Evolutionary conservation across 2,797 vertebrate genomes (phyloP), one percentile per base, ranked within the genome.

Genomic region (Ceyx erithaca): DNA sequence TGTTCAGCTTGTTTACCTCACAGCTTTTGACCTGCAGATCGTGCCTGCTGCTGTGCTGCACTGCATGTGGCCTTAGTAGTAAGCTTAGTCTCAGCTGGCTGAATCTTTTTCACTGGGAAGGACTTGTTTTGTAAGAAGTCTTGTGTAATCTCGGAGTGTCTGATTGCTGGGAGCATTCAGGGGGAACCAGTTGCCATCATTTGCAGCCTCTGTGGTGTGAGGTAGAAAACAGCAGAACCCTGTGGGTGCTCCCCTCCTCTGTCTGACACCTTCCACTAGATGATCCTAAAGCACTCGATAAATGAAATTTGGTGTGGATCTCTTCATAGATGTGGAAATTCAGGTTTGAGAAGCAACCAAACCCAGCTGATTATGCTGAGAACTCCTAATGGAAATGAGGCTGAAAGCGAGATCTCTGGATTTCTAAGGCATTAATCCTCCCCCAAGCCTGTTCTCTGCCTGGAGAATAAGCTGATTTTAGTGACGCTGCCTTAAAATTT

Each of bases 381-480:
- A 76, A 31, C 19, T 64, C 30, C 25, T 62, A 12, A 13, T 85
- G 55, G 54, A 85, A 85, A 28, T 22, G 25, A 86, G 35, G 52
- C 48, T 76, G 82, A 77, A 90, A 86, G 52, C 21, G 52, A 35
- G 20, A 72, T 64, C 57, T 33, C 48, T 83, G 89, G 54, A 26
- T 82, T 90, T 79, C 14, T 25, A 37, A 84, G 40, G 51, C 58
- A 13, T 86, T 75, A 83, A 75, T 80, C 52, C 10, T 79, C 52
- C 35, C 25, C 11, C 43, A n/a, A 61, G 45, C 49, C 57, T 87
- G 19, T 84, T 89, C 46, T 81, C 61, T 58, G 72, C n/a, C 37
- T 79, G 49, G 59, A 87, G 89, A 84, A 58, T 76, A 66, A 81
- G 48, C 59, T 90, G 82, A 49, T 91, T 91, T 79, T 79, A 49